Evolutionary conservation across 2,797 vertebrate genomes (phyloP), one percentile per base, ranked within the genome.

Genomic region (Champsocephalus gunnari): DNA sequence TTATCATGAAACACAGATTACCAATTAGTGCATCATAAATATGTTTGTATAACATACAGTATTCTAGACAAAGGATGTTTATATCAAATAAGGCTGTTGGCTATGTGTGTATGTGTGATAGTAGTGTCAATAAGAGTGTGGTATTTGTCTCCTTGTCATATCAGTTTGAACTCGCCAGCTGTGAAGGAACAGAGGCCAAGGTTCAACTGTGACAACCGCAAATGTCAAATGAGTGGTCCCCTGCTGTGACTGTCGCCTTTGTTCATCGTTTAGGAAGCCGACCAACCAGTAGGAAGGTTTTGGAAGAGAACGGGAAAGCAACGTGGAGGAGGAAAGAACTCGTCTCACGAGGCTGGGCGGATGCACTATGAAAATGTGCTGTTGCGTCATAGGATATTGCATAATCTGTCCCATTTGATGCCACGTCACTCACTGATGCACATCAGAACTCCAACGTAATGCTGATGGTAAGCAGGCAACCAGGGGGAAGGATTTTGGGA

Each of bases 151-250:
- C 81, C 74, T 81, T 16, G 83, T 84, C 76, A 73, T 70, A 77
- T 86, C 80, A 78, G 73, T 68, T 51, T 73, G 61, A 79, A 61
- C 71, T 55, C 55, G 5, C 72, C 80, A 79, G 84, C 86, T 88
- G 83, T 55, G 64, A 73, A 67, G 73, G 73, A 80, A 47, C 64
- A 57, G 84, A 65, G 87, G 89, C 93, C 85, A 86, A 71, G 44
- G 89, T 79, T 92, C 86, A 92, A 83, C 82, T 58, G 87, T 63
- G 83, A 87, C 80, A 80, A 71, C 86, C 21, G 57, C 82, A 91
- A 91, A 92, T 87, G 87, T 90, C 90, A 91, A 82, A 79, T 55
- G 87, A 82, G 79, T 81, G 24, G 70, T 73, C 63, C 81, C 87
- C 89, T 53, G 34, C 89, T 83, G 84, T 47, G 86, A 75, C 80